Evolutionary conservation across 2,113 vertebrate genomes (phyloP), one percentile per base, ranked within the genome.

Genomic region (Scopus umbretta): DNA sequence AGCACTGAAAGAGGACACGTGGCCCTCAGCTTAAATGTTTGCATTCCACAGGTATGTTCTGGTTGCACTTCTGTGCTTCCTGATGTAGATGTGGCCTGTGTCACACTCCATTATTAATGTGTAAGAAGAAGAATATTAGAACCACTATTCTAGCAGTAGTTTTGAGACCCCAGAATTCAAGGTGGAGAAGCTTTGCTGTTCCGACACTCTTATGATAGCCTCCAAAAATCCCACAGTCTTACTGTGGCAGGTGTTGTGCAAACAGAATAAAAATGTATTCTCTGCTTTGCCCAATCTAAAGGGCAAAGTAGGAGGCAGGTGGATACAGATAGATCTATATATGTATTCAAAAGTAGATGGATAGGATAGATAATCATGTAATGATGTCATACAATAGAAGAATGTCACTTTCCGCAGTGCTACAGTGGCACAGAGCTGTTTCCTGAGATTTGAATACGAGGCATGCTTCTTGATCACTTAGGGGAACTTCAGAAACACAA

Each of bases 21-120:
- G 56, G 18, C 40, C 19, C 14, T 79, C 23, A n/a, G 10, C 36
- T n/a, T 34, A 55, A 55, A 21, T n/a, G 3, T 52, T 45, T 47
- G n/a, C 20, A 22, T 56, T 55, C 34, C 13, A 25, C 53, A 65
- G 29, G 15, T 45, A 32, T 68, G n/a, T 50, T 92, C 30, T 25
- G 65, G 22, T 70, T 90, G 15, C 6, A 11, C 26, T 78, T 81
- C 32, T 21, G 26, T 10, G 40, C 45, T 78, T 90, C 20, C 20
- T 89, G 34, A 34, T 75, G 8, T 5, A 49, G 34, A 29, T 1
- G 3, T 92, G 38, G 9, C 16, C 34, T 56, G 15, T 62, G 11
- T 79, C 3, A 1, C 0, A 0, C 9, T 53, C 19, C 2, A 2
- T 50, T 81, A 7, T 47, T 70, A 42, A 19, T 23, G 22, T n/a